Evolutionary conservation across 2,888 invertebrate species (phyloP).

Genomic region (Spodoptera exigua): DNA sequence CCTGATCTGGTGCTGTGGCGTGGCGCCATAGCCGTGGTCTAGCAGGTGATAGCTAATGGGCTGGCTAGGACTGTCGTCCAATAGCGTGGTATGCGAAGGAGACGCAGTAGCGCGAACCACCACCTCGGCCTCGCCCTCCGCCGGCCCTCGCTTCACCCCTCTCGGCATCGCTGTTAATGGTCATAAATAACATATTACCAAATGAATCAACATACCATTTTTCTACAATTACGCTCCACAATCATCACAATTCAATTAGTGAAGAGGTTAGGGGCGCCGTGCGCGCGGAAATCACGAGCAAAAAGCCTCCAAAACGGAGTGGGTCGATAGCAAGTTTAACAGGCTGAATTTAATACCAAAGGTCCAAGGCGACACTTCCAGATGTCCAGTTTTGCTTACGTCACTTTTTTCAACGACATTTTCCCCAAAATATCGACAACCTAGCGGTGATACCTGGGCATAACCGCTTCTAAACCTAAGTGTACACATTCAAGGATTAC

Average conservation of each 20-base stretch:
- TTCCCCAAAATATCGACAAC: conserved; percentile 82
- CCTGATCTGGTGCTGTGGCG: conserved; percentile 92
- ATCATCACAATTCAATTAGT: conserved; percentile 85
- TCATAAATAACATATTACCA: conserved; percentile 61
- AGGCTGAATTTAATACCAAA: conserved; percentile 69
- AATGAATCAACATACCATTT: conserved; percentile 54
- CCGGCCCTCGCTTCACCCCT: conserved; percentile 89
- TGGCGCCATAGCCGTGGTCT: conserved; percentile 96
- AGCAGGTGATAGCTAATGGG: conserved; percentile 93
- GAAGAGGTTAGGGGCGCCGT: conserved; percentile 88
- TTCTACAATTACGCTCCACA: conserved; percentile 62
- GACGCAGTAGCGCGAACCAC: conserved; percentile 87
- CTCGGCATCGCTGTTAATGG: conserved; percentile 89
- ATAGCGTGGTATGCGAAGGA: conserved; percentile 87
- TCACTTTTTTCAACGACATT: conserved; percentile 83
- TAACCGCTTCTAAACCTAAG: conserved; percentile 75
- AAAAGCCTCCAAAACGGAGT: conserved; percentile 84
- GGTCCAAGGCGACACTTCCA: conserved; percentile 69
- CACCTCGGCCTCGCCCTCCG: conserved; percentile 87
- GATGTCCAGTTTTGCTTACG: conserved; percentile 81
- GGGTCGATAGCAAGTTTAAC: conserved; percentile 82
- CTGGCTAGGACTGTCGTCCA: conserved; percentile 87
- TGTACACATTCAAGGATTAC: conserved; percentile 68
- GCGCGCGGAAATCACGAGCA: conserved; percentile 85
- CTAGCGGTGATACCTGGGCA: conserved; percentile 78